Percentiles rank a stretch among this genome's conserved stretches.
phyloP scores from a whole-genome alignment of 1,140 invertebrate genomes.

The Plutomurus gul region DNA sequence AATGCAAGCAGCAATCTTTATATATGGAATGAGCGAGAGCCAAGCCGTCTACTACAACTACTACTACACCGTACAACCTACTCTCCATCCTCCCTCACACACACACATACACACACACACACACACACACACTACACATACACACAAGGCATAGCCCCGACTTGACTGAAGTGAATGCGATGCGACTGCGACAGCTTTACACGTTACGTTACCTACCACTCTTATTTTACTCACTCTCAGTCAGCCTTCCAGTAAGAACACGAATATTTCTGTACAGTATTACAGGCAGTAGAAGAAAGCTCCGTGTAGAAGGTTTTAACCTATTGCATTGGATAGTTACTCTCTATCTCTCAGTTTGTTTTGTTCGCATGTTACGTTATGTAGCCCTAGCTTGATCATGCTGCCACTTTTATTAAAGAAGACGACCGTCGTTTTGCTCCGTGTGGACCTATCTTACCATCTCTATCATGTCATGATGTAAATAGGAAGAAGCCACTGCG shows the following conservation, averaged over 20 bases:
- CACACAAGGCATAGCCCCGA: neutral
- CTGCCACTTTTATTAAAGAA: neutral
- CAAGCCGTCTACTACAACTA: no score
- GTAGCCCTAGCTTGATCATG: neutral
- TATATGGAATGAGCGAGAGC: no score
- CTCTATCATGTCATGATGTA: neutral
- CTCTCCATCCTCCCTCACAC: neutral
- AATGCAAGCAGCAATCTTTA: no score
- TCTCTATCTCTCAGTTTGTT: no score
- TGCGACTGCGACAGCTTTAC: neutral
- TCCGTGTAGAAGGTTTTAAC: no score
- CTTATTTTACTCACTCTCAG: no score
- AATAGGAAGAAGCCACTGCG: neutral
- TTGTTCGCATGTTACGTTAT: neutral
- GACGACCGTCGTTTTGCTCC: neutral
- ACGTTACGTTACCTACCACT: neutral
- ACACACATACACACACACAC: neutral
- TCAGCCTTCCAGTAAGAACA: no score
- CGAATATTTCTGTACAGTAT: no score
- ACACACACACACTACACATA: neutral
- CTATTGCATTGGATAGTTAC: neutral
- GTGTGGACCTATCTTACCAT: neutral
- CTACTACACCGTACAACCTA: no score
- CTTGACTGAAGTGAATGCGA: constrained; percentile 3
- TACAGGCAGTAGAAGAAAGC: no score